These are phyloP conservation scores for Canis aureus DNA, from an alignment of 2,113 vertebrate genomes.

Conservation along the genomic window DNA sequence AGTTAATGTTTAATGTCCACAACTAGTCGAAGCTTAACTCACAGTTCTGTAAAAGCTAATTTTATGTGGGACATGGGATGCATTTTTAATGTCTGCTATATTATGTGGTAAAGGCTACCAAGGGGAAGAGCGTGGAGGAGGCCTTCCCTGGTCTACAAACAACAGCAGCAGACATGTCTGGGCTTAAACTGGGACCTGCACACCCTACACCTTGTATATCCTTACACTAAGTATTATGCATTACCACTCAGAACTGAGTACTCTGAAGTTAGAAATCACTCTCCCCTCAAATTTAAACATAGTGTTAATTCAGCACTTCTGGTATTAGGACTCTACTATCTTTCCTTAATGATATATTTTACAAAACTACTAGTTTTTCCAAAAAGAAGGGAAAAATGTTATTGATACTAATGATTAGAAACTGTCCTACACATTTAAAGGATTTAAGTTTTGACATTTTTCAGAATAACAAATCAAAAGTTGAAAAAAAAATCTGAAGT, in stretches of 20 bases:
- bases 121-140: neutral
- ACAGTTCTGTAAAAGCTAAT: neutral
- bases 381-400: constrained; percentile 6
- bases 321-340: neutral
- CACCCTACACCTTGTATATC: fast-evolving
- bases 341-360: neutral
- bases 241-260: neutral
- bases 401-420: neutral
- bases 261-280: neutral
- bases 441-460: neutral
- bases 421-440: neutral
- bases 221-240: neutral
- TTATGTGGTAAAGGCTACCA: neutral
- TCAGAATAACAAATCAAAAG: neutral
- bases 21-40: neutral
- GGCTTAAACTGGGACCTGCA: neutral
- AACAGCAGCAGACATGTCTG: neutral
- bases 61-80: neutral
- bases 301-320: neutral
- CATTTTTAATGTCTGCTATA: neutral
- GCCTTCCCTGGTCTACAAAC: neutral
- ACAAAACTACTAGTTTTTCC: neutral
- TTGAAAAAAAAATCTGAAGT: neutral
- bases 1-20: neutral
- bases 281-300: neutral